Percentiles rank a stretch among this genome's conserved stretches.
Evolutionary conservation across 2,113 vertebrate genomes (phyloP).

Genomic region (Laterallus jamaicensis): DNA sequence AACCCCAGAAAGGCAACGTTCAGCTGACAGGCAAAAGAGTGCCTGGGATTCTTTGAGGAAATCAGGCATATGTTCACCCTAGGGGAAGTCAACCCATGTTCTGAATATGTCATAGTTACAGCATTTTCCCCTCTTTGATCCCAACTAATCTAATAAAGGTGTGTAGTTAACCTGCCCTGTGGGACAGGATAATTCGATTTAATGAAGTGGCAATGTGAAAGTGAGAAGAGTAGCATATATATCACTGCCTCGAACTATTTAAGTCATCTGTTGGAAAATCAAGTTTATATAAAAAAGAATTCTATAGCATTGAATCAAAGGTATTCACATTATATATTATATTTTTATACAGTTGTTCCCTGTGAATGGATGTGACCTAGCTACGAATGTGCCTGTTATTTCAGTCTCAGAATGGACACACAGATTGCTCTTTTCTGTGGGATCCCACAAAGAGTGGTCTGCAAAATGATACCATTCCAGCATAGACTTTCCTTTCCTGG

Average conservation of each 20-base stretch:
- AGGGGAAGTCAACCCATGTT: neutral
- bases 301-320: fast-evolving
- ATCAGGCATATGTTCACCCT: neutral
- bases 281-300: neutral
- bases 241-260: neutral
- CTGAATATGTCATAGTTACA: neutral
- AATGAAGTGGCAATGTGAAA: neutral
- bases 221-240: neutral
- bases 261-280: neutral
- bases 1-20: neutral
- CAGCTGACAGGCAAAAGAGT: neutral
- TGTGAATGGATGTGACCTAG: neutral
- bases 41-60: neutral
- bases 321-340: neutral
- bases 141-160: neutral
- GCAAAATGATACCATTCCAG: neutral
- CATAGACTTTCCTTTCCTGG: neutral
- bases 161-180: neutral
- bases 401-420: neutral
- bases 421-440: too few species aligned
- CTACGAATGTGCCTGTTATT: neutral
- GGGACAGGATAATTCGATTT: neutral
- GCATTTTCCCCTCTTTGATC: neutral
- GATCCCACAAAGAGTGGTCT: neutral
- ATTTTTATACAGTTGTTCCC: neutral